Evolutionary conservation across 2,113 vertebrate species (phyloP), one percentile per base, ranked within the genome.

Genomic region (Drymodes brunneopygia): DNA sequence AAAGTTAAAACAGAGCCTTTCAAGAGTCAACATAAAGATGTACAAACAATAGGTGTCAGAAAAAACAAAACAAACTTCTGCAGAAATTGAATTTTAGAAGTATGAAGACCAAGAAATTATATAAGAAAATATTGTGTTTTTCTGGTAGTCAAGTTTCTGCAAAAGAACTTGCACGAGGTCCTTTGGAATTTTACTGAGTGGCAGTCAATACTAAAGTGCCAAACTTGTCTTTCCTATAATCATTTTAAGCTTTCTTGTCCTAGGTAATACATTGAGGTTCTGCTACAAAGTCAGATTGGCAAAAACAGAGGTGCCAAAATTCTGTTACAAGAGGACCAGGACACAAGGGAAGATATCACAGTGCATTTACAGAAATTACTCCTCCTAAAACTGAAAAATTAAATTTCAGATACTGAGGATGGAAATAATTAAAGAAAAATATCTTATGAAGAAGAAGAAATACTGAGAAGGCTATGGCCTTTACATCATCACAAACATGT

Each of bases 401-500:
- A 71, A 51, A 22, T 79, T 69, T 91, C 57, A 77, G 35, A 88
- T 85, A 35, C 48, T 53, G 72, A 78, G 56, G 40, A 60, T 92
- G 79, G 82, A 93, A 94, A 58, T 88, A 91, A 83, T 87, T 88
- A 82, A 77, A 86, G 75, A 12, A 44, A 95, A 93, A 83, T 9
- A 15, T 81, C 28, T 15, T 57, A 0, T 78, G 40, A 94, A 67
- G 67, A 88, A 61, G 48, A 94, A 67, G 67, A 88, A 61, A 45
- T 74, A 96, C 25, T 91, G 78, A 87, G 94, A 92, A 92, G 57
- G 64, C 90, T 94, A 77, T 40, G 53, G 47, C 44, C 61, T 65
- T 97, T 92, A 88, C 82, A 92, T 96, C 60, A 88, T 84, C 77
- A 89, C 74, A 97, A 91, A 93, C 69, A 90, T 58, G 79, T 90